Evolutionary conservation across 2,113 vertebrate species (phyloP), one percentile per base, ranked within the genome.

Genomic region (Menura novaehollandiae): DNA sequence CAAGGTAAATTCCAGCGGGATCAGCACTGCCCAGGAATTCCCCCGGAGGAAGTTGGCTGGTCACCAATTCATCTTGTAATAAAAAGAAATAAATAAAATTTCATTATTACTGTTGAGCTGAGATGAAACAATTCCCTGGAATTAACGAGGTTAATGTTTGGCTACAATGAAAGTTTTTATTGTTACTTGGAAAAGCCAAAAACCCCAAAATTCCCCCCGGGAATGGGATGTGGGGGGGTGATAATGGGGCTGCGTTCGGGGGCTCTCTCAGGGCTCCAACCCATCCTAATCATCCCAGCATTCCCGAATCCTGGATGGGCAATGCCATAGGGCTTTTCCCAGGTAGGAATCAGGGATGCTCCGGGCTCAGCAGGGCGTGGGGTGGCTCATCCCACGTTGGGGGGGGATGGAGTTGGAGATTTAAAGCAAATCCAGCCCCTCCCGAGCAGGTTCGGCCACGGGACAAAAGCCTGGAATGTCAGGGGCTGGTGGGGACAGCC

Each of bases 101-200:
- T 96, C 97, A 79, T 28, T 51, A 95, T 97, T 97, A 62, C 97
- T 84, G 60, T 81, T 91, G 95, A 97, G 96, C 96, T 7, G 81
- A 97, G 97, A 98, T 97, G 98, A 98, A 97, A 98, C 97, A 97
- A 97, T 93, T 80, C 97, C 83, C 96, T 96, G 95, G 97, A 97
- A 98, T 98, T 97, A 97, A 97, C 95, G 16, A 85, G 91, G 72
- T 96, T 96, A 86, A 46, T 95, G 92, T 95, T 97, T 96, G 95
- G 96, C 97, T 97, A 80, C 97, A 89, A 97, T 79, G 83, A 81
- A 97, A 89, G 94, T 96, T 97, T 97, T 98, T 97, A 96, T 96
- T 93, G 95, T 96, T 90, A 60, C 88, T 81, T 95, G 95, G 95
- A 96, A 97, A 98, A 98, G 97, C 87, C 96, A 89, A 93, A 88